A percentile compares a stretch with the other conserved stretches of the same genome.
Conservation (phyloP, 2,888 invertebrate species). For the Coenonympha glycerion region DNA sequence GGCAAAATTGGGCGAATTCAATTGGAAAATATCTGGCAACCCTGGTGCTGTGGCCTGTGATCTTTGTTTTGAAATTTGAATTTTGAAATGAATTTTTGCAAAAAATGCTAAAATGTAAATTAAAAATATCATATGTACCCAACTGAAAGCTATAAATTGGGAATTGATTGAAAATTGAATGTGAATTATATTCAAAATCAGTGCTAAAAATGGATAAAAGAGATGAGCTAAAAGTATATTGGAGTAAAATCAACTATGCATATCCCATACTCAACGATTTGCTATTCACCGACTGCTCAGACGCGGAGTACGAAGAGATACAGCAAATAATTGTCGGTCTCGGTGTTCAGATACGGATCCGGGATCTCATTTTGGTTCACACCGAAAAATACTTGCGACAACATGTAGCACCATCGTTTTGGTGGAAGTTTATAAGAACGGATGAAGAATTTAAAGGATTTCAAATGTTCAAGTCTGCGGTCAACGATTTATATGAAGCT, state of each 20-base stretch:
- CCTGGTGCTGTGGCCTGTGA: no score
- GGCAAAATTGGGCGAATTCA: no score
- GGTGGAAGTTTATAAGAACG: conserved; percentile 77
- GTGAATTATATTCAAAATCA: no score
- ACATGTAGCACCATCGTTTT: conserved; percentile 79
- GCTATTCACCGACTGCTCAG: conserved; percentile 54
- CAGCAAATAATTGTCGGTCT: conserved; percentile 56
- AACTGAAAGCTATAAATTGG: no score
- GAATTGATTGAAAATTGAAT: no score
- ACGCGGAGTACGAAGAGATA: conserved; percentile 58
- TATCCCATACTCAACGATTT: conserved; percentile 65
- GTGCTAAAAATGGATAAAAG: conserved; percentile 51
- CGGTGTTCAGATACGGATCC: conserved; percentile 58
- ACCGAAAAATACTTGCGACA: conserved; percentile 78
- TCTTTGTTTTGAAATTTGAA: no score
- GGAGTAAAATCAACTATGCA: conserved; percentile 66
- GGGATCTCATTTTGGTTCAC: conserved; percentile 58
- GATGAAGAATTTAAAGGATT: conserved; percentile 77
- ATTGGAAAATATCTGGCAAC: no score
- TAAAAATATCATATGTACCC: no score
- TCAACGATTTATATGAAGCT: conserved; percentile 77
- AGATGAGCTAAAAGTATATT: conserved; percentile 56
- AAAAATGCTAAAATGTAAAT: no score
- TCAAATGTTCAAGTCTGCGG: conserved; percentile 79
- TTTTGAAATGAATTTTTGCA: no score